Conservation (phyloP, 2,113 vertebrate genomes). For the Urocynchramus pylzowi region DNA sequence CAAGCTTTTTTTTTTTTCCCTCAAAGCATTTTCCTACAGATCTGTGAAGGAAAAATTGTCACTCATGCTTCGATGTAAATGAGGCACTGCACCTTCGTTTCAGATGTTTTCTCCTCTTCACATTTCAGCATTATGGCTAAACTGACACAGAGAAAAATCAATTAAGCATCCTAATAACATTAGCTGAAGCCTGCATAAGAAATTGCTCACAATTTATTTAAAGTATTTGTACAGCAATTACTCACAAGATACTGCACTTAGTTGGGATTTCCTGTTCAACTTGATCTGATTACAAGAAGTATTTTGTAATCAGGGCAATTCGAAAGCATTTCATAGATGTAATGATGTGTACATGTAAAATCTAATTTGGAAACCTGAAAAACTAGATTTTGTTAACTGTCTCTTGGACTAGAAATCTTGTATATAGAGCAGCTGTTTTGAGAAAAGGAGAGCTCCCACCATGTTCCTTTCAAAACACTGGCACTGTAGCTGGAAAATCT, state of each 20-base stretch:
- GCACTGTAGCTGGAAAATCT: background rate
- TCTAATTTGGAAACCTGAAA: background rate
- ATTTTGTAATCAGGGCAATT: constrained; percentile 25
- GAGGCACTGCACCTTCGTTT: background rate
- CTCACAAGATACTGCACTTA: background rate
- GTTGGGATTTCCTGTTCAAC: constrained; percentile 35
- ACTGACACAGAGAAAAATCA: background rate
- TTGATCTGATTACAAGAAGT: constrained; percentile 49
- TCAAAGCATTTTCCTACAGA: background rate
- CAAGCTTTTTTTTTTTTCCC: rapidly evolving
- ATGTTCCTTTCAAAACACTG: background rate
- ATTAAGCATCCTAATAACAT: constrained; percentile 28
- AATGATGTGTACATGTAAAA: background rate
- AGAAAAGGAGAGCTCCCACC: background rate
- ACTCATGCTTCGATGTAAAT: background rate
- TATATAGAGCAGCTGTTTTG: background rate
- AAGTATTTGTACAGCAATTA: constrained; percentile 24
- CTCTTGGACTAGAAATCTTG: background rate
- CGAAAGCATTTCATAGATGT: constrained; percentile 16
- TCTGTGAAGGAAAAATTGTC: background rate
- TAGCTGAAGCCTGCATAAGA: constrained; percentile 4
- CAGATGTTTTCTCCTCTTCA: background rate
- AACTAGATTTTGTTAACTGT: background rate
- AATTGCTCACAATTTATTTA: constrained; percentile 26
- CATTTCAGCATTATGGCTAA: background rate